Evolutionary conservation across 2,113 vertebrate species (phyloP).

Genomic region (Cyanocitta stelleri): DNA sequence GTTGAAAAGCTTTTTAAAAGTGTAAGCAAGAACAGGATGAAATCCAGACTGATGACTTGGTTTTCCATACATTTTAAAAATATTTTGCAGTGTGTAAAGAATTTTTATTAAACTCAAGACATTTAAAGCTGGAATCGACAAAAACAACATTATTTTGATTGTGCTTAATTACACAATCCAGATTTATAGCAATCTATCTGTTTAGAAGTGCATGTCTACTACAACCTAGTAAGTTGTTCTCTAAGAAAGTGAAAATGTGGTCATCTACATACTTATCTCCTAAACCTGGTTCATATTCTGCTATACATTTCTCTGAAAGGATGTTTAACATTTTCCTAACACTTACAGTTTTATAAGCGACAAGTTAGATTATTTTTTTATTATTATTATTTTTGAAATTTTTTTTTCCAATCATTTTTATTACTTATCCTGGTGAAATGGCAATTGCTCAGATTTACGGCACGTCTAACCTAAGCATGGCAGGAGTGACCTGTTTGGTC

Average conservation of each 20-base stretch:
- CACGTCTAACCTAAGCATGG: background rate
- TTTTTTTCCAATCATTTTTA: background rate
- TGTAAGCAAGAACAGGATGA: background rate
- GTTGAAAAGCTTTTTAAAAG: background rate
- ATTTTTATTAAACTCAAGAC: background rate
- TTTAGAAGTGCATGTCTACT: background rate
- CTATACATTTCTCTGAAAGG: background rate
- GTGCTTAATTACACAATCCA: background rate
- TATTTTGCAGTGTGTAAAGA: background rate
- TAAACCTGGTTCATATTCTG: background rate
- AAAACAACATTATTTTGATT: fast-evolving
- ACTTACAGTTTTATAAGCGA: background rate
- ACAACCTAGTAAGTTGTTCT: background rate
- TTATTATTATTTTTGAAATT: background rate
- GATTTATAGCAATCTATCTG: background rate
- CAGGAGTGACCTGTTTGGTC: background rate
- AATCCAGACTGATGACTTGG: background rate
- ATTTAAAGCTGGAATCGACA: background rate
- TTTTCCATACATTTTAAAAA: background rate
- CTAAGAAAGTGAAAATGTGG: background rate
- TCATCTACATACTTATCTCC: background rate
- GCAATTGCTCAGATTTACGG: background rate
- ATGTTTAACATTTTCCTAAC: background rate
- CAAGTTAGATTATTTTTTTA: background rate
- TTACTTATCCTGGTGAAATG: background rate